Evolutionary conservation across 2,888 invertebrate genomes (phyloP), one percentile per base, ranked within the genome.

Genomic region (Ypsolopha sequella): DNA sequence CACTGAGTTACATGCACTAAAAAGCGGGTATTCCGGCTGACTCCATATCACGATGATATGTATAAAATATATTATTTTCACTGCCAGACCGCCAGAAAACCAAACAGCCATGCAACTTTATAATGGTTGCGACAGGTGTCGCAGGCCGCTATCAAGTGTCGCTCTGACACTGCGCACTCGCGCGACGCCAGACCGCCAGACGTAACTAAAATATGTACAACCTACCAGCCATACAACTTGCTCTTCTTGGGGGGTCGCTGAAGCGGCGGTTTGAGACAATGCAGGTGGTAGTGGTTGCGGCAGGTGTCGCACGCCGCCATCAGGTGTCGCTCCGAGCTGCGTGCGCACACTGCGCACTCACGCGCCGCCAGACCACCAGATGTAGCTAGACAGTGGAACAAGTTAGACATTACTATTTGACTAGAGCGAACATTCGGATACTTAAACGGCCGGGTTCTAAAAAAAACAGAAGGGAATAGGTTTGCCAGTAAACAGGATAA

Each of bases 281-380:
- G 94, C 60, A 98, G 86, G 82, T 99, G 99, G 84, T 97, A 98
- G 81, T 94, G 93, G 54, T 95, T 89, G 63, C 92, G 92, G 72
- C 99, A 99, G 2, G 95, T 95, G 80, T 98, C 98, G 81, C 98
- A 99, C 68, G 96, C 95, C 10, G 96, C 97, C 70, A 99, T 88
- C 56, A 97, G 89, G 80, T 98, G 98, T 60, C 97, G 98, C 81
- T 98, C 96, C 55, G 93, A 92, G 58, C 93, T 91, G 64, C 93
- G 91, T 53, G 92, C 90, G 79, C 98, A 98, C 58, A 94, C 93
- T 13, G 95, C 95, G 75, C 98, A 98, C 68, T 94, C 92, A 61
- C 93, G 93, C 48, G 77, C 74, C 51, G 76, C 70, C 59, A 76
- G 53, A 48, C 64, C 68, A 53, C 36, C 65, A 55, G 61, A 60